Evolutionary conservation across 2,797 vertebrate genomes (phyloP).

Genomic region (Chelmon rostratus): DNA sequence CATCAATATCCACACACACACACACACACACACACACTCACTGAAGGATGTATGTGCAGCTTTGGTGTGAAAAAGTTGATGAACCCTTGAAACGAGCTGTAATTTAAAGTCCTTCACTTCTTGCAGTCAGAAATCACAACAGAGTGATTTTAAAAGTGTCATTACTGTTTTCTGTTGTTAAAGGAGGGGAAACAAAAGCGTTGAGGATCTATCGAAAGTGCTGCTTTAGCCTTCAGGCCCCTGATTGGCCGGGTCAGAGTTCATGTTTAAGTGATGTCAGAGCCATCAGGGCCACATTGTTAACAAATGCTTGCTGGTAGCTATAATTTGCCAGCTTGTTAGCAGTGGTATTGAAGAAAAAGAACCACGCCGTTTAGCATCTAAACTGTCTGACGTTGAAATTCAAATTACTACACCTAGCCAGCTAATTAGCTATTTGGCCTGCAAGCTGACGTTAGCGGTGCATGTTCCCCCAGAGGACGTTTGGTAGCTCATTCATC

Average conservation of each 20-base stretch:
- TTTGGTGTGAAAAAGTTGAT: conserved; percentile 10
- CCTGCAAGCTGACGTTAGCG: not conserved
- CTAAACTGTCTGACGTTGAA: not conserved
- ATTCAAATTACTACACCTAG: not conserved
- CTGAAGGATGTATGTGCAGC: conserved; percentile 21
- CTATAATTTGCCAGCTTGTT: not conserved
- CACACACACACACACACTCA: not conserved
- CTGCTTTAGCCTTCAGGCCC: not conserved
- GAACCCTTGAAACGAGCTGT: conserved; percentile 19
- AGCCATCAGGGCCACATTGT: not conserved
- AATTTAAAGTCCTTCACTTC: not conserved
- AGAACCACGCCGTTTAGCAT: not conserved
- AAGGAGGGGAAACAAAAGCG: not conserved
- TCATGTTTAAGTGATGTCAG: not conserved
- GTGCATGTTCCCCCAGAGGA: not conserved
- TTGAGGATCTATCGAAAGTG: not conserved
- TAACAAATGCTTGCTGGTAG: no score
- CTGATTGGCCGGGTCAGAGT: not conserved
- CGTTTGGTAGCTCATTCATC: not conserved
- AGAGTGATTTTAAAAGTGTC: not conserved
- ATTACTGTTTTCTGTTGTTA: not conserved
- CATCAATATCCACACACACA: conserved; percentile 52
- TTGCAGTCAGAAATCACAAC: not conserved
- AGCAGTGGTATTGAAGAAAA: not conserved
- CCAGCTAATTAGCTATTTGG: not conserved